phyloP scores from a whole-genome alignment of 2,888 invertebrate genomes.

The Hesperia comma region DNA sequence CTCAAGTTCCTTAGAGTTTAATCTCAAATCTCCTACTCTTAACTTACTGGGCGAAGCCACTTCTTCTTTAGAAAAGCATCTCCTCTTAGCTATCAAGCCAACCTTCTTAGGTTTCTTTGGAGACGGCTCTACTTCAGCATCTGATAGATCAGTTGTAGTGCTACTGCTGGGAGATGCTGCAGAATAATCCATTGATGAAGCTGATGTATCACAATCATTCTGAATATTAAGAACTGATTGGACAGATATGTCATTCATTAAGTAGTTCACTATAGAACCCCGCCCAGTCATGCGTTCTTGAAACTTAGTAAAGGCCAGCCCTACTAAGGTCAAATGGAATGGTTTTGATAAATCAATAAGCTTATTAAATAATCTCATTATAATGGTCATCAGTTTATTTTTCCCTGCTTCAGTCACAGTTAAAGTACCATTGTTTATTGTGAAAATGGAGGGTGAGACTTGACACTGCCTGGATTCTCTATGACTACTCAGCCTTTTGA shows the following conservation, averaged over 20 bases:
- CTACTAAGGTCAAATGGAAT: constrained; percentile 91
- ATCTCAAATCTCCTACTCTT: constrained; percentile 86
- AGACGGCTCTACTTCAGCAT: constrained; percentile 88
- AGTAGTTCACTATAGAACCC: constrained; percentile 89
- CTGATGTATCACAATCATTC: constrained; percentile 80
- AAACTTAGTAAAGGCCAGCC: constrained; percentile 92
- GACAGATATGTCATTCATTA: constrained; percentile 90
- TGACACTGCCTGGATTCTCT: constrained; percentile 91
- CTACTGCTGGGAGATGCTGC: constrained; percentile 78
- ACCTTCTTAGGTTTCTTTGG: constrained; percentile 88
- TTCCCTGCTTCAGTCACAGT: constrained; percentile 81
- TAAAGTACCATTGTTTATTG: constrained; percentile 74
- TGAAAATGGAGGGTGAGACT: constrained; percentile 87
- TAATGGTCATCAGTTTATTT: constrained; percentile 86
- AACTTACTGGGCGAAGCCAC: constrained; percentile 88
- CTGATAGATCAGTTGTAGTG: constrained; percentile 85
- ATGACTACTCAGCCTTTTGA: constrained; percentile 86
- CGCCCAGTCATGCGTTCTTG: constrained; percentile 88
- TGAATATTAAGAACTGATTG: constrained; percentile 89
- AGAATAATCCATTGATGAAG: constrained; percentile 76
- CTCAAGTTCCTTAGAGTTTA: constrained; percentile 86
- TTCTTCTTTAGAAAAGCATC: constrained; percentile 76
- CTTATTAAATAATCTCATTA: constrained; percentile 90
- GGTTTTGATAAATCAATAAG: constrained; percentile 88
- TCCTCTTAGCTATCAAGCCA: constrained; percentile 77